phyloP scores from a whole-genome alignment of 2,888 invertebrate genomes.

The Tinea semifulvella region DNA sequence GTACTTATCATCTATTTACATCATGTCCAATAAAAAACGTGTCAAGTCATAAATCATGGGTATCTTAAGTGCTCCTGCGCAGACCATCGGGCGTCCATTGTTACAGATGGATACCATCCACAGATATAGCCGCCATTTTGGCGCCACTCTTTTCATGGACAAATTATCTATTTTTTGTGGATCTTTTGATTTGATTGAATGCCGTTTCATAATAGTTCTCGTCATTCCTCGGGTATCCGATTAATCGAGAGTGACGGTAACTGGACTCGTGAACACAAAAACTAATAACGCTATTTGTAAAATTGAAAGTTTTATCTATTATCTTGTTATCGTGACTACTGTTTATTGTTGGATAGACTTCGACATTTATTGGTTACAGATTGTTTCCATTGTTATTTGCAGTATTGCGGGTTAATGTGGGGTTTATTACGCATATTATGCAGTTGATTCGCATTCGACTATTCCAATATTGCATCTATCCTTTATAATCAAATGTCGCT shows the following conservation, averaged over 20 bases:
- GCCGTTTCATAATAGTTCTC: conserved; percentile 19
- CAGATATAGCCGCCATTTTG: conserved; percentile 28
- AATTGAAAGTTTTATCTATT: conserved; percentile 4
- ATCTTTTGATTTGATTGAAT: conserved; percentile 19
- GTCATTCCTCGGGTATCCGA: conserved; percentile 2
- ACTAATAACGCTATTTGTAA: conserved; percentile 2
- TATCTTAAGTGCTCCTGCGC: conserved; percentile 25
- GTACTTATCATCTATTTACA: too few species aligned
- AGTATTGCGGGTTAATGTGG: too few species aligned
- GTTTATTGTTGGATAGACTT: too few species aligned
- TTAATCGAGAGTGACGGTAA: conserved; percentile 8
- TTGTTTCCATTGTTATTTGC: too few species aligned
- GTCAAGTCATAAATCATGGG: not conserved
- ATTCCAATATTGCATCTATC: conserved; percentile 44
- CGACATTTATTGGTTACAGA: too few species aligned
- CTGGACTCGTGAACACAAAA: conserved; percentile 17
- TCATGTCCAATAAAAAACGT: not conserved
- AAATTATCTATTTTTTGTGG: conserved; percentile 26
- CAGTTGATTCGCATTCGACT: too few species aligned
- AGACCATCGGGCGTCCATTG: conserved; percentile 39
- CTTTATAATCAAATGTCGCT: conserved; percentile 44
- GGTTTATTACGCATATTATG: too few species aligned
- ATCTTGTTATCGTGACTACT: not conserved
- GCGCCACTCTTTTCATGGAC: conserved; percentile 29
- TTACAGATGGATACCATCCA: conserved; percentile 23